A percentile compares a stretch with the other conserved stretches of the same genome.
These are phyloP conservation scores for Monodelphis domestica DNA, from an alignment of 2,797 vertebrate genomes.

Conservation along the genomic window DNA sequence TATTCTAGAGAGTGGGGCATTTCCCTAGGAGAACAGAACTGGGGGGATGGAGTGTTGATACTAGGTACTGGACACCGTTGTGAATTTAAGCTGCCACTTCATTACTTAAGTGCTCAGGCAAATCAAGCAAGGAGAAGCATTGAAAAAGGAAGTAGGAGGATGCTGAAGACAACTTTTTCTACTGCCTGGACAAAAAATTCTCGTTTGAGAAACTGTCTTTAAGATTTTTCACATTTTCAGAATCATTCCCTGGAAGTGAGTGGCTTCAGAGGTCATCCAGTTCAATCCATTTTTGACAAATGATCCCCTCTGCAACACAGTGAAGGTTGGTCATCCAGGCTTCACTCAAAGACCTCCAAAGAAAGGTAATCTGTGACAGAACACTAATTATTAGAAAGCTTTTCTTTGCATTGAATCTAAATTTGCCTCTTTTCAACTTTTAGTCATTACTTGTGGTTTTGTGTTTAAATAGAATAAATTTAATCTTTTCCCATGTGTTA, in stretches of 20 bases:
- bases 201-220: background rate
- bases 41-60: background rate
- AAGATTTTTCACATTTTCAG: background rate
- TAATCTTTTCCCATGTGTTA: background rate
- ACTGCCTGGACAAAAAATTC: background rate
- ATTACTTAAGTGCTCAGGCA: background rate
- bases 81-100: background rate
- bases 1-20: background rate
- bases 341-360: too few relatives aligned
- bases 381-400: background rate
- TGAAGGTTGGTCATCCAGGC: background rate
- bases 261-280: background rate
- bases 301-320: background rate
- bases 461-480: background rate
- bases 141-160: background rate
- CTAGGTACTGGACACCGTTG: background rate
- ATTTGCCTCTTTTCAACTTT: background rate
- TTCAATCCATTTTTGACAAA: background rate
- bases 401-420: background rate
- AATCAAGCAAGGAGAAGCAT: background rate
- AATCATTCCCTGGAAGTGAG: background rate
- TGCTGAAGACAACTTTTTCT: background rate
- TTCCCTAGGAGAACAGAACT: background rate
- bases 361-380: background rate
- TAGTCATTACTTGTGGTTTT: background rate